phyloP scores from a whole-genome alignment of 2,888 invertebrate genomes.

The Nycteola revayana region DNA sequence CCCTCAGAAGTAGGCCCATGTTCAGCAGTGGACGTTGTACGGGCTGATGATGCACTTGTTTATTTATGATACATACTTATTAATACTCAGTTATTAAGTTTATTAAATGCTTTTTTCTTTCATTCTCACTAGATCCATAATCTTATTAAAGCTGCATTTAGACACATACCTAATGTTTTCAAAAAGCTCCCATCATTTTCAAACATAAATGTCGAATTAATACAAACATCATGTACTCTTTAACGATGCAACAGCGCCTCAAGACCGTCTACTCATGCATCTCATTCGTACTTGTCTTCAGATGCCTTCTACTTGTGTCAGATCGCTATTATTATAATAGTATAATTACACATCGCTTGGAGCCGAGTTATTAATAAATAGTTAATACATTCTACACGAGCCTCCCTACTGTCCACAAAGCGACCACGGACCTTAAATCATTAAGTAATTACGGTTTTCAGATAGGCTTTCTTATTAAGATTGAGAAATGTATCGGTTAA shows the following conservation, averaged over 20 bases:
- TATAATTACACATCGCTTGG: conserved; percentile 56
- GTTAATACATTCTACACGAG: conserved; percentile 32
- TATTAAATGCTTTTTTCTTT: no score
- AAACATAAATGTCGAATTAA: neutral
- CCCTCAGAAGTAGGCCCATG: no score
- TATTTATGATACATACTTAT: no score
- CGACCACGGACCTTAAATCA: conserved; percentile 64
- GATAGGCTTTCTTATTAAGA: conserved; percentile 58
- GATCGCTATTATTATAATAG: conserved; percentile 66
- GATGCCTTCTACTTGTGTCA: conserved; percentile 46
- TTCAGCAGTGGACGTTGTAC: no score
- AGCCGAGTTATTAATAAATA: conserved; percentile 68
- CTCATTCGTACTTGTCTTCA: conserved; percentile 48
- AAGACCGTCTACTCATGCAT: conserved; percentile 37
- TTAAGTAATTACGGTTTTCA: conserved; percentile 60
- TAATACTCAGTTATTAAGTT: no score
- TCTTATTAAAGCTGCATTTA: no score
- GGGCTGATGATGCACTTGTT: no score
- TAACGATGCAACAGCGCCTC: conserved; percentile 40
- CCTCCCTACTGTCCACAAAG: conserved; percentile 55
- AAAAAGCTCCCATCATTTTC: no score
- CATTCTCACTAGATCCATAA: no score
- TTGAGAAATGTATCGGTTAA: conserved; percentile 62
- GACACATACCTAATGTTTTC: no score
- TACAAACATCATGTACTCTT: conserved; percentile 28